These are phyloP conservation scores for Arenaria interpres DNA, from an alignment of 2,113 vertebrate genomes.

Conservation along the genomic window DNA sequence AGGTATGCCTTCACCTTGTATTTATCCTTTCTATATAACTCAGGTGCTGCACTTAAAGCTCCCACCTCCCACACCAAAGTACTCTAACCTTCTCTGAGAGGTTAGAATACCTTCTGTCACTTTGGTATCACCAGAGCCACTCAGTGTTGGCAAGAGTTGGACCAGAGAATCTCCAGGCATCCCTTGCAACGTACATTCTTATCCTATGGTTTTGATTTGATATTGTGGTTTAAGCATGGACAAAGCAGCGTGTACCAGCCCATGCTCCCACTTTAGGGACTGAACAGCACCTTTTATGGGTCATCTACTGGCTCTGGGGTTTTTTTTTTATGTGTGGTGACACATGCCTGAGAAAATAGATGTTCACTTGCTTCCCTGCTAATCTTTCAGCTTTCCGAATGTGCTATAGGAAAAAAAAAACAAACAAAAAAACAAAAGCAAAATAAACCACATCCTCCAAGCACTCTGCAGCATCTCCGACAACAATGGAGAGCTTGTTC, in stretches of 20 bases:
- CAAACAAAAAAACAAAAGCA: neutral
- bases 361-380: neutral
- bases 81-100: neutral
- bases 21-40: neutral
- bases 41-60: neutral
- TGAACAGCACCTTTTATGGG: neutral
- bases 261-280: neutral
- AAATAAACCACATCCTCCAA: neutral
- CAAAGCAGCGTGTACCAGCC: neutral
- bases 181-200: neutral
- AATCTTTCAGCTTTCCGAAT: neutral
- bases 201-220: neutral
- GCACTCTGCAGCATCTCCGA: neutral
- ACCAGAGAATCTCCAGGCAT: neutral
- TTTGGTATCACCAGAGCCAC: neutral
- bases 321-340: neutral
- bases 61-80: neutral
- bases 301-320: neutral
- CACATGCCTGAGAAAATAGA: neutral
- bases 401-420: neutral
- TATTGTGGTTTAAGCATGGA: neutral
- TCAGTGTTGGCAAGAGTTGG: neutral
- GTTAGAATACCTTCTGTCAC: neutral
- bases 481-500: slow-evolving; percentile 10
- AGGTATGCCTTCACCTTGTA: neutral